phyloP scores from a whole-genome alignment of 2,797 vertebrate species.

The Schizothorax lantsangensis region DNA sequence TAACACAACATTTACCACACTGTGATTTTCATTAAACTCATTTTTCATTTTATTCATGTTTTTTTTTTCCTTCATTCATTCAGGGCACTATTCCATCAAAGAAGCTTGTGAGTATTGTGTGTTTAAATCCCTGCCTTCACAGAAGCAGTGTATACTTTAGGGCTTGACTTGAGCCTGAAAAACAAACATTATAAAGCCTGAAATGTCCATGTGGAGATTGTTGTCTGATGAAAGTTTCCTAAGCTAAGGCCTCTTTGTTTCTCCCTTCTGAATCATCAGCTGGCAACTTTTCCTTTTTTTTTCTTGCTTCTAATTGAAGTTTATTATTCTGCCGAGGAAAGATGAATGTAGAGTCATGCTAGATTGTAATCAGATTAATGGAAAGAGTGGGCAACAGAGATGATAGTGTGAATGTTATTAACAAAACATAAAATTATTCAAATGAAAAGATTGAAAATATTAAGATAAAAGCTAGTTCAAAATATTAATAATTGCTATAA shows the following conservation, averaged over 20 bases:
- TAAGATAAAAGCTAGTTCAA: background rate
- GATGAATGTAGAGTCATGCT: background rate
- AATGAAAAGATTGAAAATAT: background rate
- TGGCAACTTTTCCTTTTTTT: background rate
- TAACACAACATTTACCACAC: background rate
- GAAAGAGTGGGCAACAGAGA: background rate
- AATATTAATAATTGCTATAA: background rate
- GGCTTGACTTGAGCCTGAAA: constrained; percentile 49
- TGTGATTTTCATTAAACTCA: background rate
- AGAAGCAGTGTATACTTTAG: constrained; percentile 17
- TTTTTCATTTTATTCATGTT: constrained; percentile 30
- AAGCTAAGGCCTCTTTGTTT: background rate
- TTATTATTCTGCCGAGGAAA: background rate
- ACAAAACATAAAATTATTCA: background rate
- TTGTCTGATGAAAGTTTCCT: background rate
- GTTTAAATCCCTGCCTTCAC: constrained; percentile 49
- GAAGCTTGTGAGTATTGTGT: constrained; percentile 78
- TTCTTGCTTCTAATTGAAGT: constrained; percentile 12
- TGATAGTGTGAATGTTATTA: background rate
- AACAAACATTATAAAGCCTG: background rate
- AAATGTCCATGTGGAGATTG: background rate
- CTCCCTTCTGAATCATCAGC: background rate
- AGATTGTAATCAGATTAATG: background rate
- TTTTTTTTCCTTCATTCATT: constrained; percentile 69
- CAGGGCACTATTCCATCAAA: constrained; percentile 80